Percentiles rank a stretch among this genome's conserved stretches.
Conservation (phyloP, 2,888 invertebrate genomes). For the Eupithecia vulgata region DNA sequence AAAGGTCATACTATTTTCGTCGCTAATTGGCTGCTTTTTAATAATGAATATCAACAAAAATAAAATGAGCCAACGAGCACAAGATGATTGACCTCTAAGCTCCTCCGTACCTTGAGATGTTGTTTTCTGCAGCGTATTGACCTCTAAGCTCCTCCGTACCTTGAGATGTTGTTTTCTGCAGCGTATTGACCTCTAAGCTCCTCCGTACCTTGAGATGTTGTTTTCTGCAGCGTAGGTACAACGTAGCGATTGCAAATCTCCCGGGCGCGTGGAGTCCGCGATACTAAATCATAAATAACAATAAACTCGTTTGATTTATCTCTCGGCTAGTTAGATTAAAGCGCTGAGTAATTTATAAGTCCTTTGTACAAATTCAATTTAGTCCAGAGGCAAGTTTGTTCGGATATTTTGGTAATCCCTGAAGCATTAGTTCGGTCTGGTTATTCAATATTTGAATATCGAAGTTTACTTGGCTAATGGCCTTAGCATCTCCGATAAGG, state of each 20-base stretch:
- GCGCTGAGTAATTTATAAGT: slow-evolving; percentile 25
- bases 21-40: neutral
- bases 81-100: neutral
- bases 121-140: too few relatives aligned
- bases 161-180: too few relatives aligned
- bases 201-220: neutral
- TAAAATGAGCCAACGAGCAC: neutral
- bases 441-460: slow-evolving; percentile 31
- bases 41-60: neutral
- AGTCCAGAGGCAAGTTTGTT: slow-evolving; percentile 33
- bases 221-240: too few relatives aligned
- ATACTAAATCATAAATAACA: slow-evolving; percentile 28
- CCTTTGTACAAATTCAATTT: slow-evolving; percentile 34
- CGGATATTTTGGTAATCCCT: slow-evolving; percentile 31
- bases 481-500: slow-evolving; percentile 5
- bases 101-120: too few relatives aligned
- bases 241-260: neutral
- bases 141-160: too few relatives aligned
- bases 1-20: neutral
- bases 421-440: slow-evolving; percentile 27
- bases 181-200: too few relatives aligned
- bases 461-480: neutral
- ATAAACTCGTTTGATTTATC: slow-evolving; percentile 32
- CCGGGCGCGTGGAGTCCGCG: slow-evolving; percentile 10
- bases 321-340: slow-evolving; percentile 26